phyloP scores from a whole-genome alignment of 2,888 invertebrate genomes.

The Myopa tessellatipennis region DNA sequence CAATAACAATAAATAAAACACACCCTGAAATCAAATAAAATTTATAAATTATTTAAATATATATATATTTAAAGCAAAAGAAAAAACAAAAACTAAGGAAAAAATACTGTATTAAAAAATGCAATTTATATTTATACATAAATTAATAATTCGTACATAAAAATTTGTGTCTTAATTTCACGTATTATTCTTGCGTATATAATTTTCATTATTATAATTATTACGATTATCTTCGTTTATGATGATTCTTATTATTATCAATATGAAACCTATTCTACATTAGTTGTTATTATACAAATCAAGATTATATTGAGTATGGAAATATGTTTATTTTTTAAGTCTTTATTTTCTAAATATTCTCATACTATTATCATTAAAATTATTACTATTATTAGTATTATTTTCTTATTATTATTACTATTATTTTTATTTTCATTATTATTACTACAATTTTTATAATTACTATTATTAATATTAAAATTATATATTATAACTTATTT shows the following conservation, averaged over 20 bases:
- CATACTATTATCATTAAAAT: too few species aligned
- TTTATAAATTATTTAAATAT: neutral
- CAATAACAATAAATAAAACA: neutral
- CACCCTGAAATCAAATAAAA: neutral
- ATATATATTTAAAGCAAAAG: conserved; percentile 4
- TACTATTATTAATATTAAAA: too few species aligned
- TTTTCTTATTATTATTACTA: too few species aligned
- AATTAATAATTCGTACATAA: neutral
- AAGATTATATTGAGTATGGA: neutral
- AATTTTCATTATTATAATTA: neutral
- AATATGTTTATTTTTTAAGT: too few species aligned
- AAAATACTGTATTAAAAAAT: neutral
- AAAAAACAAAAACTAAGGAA: neutral
- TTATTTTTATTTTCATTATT: too few species aligned
- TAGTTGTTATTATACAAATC: neutral
- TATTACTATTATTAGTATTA: too few species aligned
- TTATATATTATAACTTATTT: too few species aligned
- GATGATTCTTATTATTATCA: neutral
- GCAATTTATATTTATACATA: neutral
- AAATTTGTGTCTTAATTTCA: too few species aligned
- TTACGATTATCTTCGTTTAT: neutral
- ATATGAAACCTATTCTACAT: neutral
- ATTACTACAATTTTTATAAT: too few species aligned
- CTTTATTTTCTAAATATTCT: too few species aligned
- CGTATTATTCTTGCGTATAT: neutral